Base-by-base conservation (phyloP, 1,140 invertebrate genomes). In the Ceratosolen solmsi region DNA sequence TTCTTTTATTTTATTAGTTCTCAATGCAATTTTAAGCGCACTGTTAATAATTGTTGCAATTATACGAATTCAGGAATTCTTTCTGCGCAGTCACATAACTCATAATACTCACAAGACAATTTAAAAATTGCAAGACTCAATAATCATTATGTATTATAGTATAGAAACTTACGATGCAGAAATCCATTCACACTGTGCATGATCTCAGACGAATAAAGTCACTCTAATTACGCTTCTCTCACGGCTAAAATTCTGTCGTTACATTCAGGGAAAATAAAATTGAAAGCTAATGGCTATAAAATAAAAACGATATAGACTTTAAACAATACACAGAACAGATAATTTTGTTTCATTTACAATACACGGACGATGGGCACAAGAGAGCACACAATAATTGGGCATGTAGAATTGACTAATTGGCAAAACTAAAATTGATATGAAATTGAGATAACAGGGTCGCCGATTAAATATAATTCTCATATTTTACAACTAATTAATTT, bases 121-220 rank as follows among this genome's bases (percentile, higher is more conserved):
- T 83, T 84, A 83, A 72, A 84, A 86, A 82, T 82, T 51, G 83
- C 77, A 78, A 72, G 70, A 46, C 9, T 78, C 90, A 92, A 90
- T 90, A 89, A 91, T 88, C 86, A 90, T 91, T 87, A 91, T 92
- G 91, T 92, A 92, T 91, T 92, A 91, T 92, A 92, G 90, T 88
- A 87, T 72, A 17, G 86, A 87, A 84, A 87, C 84, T 83, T 84
- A 83, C 82, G 84, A 85, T 84, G 83, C 81, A 81, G 56, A 85
- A 86, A 84, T 87, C 83, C 89, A 91, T 84, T 89, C 88, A 88
- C 86, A 89, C 89, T 85, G 82, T 88, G 84, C 87, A 85, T 76
- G 38, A 77, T 76, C 49, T 82, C 60, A 85, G 84, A 73, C 79
- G 81, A 84, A 80, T 63, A 75, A 75, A 82, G 49, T 77, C 54